Conservation (phyloP, 2,797 vertebrate species). For the Bryconaethiops microstoma region DNA sequence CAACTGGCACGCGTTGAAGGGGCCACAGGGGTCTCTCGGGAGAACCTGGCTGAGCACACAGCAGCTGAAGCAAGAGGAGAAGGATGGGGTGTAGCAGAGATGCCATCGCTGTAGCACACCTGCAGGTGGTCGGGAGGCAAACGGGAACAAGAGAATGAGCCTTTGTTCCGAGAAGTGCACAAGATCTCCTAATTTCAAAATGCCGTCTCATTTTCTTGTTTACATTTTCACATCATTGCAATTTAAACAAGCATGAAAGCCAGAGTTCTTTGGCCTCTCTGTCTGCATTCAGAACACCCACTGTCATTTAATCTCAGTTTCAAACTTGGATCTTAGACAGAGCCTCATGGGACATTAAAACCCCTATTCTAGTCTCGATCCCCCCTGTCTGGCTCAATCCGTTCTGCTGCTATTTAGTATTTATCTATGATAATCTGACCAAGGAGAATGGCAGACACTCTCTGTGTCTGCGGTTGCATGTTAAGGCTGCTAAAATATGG, state of each 20-base stretch:
- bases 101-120: conserved; percentile 72
- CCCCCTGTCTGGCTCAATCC: neutral
- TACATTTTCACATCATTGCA: conserved; percentile 1
- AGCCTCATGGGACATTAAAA: conserved; percentile 14
- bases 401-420: neutral
- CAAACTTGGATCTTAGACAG: conserved; percentile 13
- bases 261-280: conserved; percentile 8
- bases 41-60: conserved; percentile 64
- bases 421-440: conserved; percentile 5
- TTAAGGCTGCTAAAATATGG: conserved; percentile 27
- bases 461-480: neutral
- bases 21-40: conserved; percentile 86
- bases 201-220: conserved; percentile 11
- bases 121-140: conserved; percentile 62
- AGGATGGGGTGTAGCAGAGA: conserved; percentile 56
- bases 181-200: neutral
- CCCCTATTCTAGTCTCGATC: neutral
- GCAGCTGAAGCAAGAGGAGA: conserved; percentile 74
- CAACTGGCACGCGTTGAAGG: conserved; percentile 86
- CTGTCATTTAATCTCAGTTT: conserved; percentile 10
- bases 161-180: neutral
- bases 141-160: conserved; percentile 55
- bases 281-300: neutral
- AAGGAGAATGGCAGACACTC: neutral
- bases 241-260: conserved; percentile 10